Evolutionary conservation across 1,140 invertebrate species (phyloP).

Genomic region (Drosophila teissieri): DNA sequence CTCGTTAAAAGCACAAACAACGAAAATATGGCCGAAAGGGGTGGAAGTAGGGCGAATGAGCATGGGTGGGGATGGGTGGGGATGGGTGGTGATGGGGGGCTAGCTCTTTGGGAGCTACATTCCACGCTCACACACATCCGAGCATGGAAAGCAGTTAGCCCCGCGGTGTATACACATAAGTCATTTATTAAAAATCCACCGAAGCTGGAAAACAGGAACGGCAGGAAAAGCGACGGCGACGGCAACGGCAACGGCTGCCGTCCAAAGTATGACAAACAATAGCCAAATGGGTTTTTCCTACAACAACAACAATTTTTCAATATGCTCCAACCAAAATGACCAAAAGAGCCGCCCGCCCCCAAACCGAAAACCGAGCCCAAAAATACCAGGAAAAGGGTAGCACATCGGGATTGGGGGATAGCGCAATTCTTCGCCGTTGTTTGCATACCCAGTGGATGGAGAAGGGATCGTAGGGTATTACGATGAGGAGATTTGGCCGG

Average conservation of each 20-base stretch:
- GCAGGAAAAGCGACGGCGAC: constrained; percentile 25
- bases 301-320: constrained; percentile 82
- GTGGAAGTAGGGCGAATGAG: not conserved
- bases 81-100: not conserved
- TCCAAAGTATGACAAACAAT: constrained; percentile 79
- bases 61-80: no score
- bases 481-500: not conserved
- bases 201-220: constrained; percentile 39
- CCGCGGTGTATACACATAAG: constrained; percentile 71
- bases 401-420: not conserved
- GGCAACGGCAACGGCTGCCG: constrained; percentile 39
- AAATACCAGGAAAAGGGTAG: constrained; percentile 33
- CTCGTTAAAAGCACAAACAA: constrained; percentile 79
- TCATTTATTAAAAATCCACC: constrained; percentile 81
- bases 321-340: constrained; percentile 71
- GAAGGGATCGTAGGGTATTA: not conserved
- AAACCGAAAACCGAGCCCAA: constrained; percentile 26
- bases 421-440: constrained; percentile 25
- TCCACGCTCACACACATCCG: constrained; percentile 6
- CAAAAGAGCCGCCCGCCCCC: constrained; percentile 47
- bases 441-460: constrained; percentile 14
- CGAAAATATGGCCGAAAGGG: constrained; percentile 1
- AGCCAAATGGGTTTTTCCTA: constrained; percentile 80
- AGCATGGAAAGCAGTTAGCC: constrained; percentile 59
- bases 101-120: not conserved